phyloP scores from a whole-genome alignment of 2,797 vertebrate species.

The Petrocephalus sullivani region DNA sequence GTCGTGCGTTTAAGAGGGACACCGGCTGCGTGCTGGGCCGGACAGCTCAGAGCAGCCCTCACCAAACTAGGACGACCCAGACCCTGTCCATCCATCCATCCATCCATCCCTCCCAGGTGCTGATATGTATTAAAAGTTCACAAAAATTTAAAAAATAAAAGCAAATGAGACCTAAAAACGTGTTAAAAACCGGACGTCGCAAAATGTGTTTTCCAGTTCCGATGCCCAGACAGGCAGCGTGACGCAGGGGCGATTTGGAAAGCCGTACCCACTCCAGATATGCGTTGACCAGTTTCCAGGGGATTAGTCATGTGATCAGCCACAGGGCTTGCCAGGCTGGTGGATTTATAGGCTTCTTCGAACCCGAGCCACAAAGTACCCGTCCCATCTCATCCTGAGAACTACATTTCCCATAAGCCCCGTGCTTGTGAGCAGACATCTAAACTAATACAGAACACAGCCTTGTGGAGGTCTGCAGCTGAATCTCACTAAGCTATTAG shows the following conservation, averaged over 20 bases:
- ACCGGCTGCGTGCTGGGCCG: not conserved
- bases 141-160: constrained; percentile 15
- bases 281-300: not conserved
- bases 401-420: constrained; percentile 11
- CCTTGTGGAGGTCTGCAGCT: constrained; percentile 31
- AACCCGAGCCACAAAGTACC: not conserved
- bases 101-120: not conserved
- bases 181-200: not conserved
- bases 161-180: not conserved
- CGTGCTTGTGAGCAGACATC: not conserved
- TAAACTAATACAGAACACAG: constrained; percentile 6
- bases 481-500: constrained; percentile 30
- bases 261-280: not conserved
- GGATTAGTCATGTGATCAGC: not conserved
- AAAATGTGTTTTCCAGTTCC: constrained; percentile 37
- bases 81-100: not conserved
- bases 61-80: not conserved
- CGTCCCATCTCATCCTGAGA: not conserved
- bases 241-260: not conserved
- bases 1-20: not conserved
- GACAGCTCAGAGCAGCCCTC: not conserved
- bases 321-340: not conserved
- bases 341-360: not conserved
- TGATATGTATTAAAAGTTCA: constrained; percentile 18
- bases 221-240: not conserved